Evolutionary conservation across 2,113 vertebrate species (phyloP).

Genomic region (Penelope pileata): DNA sequence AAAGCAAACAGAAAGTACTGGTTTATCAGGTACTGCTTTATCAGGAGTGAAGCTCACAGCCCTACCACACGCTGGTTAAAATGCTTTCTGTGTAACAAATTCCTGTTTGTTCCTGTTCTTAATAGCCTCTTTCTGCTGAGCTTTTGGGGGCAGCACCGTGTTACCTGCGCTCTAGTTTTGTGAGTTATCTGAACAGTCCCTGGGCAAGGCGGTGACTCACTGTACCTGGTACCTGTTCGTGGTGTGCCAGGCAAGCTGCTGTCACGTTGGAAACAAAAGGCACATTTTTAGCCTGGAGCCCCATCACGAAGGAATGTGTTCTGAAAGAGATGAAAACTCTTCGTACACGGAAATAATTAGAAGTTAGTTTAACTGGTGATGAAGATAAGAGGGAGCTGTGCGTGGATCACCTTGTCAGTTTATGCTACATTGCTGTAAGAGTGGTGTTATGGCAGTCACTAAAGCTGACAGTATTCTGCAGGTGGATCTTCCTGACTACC

Average conservation of each 20-base stretch:
- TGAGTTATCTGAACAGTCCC: neutral
- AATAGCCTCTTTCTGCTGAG: neutral
- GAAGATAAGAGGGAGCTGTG: neutral
- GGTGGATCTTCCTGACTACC: neutral
- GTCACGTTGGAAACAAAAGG: neutral
- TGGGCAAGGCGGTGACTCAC: neutral
- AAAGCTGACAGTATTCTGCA: neutral
- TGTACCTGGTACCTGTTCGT: neutral
- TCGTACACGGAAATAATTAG: neutral
- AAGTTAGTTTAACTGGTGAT: neutral
- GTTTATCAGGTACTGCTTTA: neutral
- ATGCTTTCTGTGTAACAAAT: neutral
- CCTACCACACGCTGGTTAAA: neutral
- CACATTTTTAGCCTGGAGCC: neutral
- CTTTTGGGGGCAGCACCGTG: neutral
- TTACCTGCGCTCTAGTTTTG: neutral
- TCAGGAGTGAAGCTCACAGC: neutral
- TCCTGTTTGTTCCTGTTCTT: fast-evolving
- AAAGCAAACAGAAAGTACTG: neutral
- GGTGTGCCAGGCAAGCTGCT: neutral
- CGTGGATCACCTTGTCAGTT: neutral
- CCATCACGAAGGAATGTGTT: neutral
- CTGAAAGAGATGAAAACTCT: too few relatives aligned
- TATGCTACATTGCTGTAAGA: neutral
- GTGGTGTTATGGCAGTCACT: fast-evolving